Base-by-base conservation (phyloP, 2,888 invertebrate species). In the Drosophila anomalata region DNA sequence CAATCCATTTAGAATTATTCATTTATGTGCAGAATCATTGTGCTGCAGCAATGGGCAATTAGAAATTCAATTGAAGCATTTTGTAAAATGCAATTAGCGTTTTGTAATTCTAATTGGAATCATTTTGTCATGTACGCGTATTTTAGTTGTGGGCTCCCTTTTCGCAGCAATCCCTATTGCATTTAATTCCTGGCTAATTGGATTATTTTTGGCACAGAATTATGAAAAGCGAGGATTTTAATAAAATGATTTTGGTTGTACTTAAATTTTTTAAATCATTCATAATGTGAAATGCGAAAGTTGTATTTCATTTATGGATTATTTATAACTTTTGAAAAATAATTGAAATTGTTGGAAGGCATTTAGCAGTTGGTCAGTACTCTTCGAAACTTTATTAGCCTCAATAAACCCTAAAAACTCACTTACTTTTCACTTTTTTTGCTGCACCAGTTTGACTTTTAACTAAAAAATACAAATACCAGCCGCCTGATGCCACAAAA, bases 21-120 rank as follows among this genome's bases (percentile, higher is more conserved):
- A 79, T 65, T 77, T 73, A 76, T 76, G 69, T 54, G 68, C 73
- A 46, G 54, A 63, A 66, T 58, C 67, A 65, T 76, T 77, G 63
- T 61, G 70, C 62, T 55, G 53, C 57, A 36, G 63, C 65, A 63
- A 70, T 66, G 65, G 61, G 53, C 79, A 85, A 85, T 87, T 81
- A 85, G 39, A 72, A 81, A 85, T 87, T 74, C 86, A 76, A 78
- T 87, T 73, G 36, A 81, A 81, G 76, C 81, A 78, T 78, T 81
- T 73, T 72, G 61, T 71, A 56, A 80, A 80, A 76, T 76, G 69
- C 69, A 87, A 81, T 81, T 81, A 78, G 82, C 65, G 67, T 76
- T 81, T 72, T 76, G 68, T 67, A 66, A 59, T 78, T 62, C 66
- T 62, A 73, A 74, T 81, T 85, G 79, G 56, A 50, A 60, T 67